Evolutionary conservation across 2,888 invertebrate species (phyloP), one percentile per base, ranked within the genome.

Genomic region (Dusona sp.): DNA sequence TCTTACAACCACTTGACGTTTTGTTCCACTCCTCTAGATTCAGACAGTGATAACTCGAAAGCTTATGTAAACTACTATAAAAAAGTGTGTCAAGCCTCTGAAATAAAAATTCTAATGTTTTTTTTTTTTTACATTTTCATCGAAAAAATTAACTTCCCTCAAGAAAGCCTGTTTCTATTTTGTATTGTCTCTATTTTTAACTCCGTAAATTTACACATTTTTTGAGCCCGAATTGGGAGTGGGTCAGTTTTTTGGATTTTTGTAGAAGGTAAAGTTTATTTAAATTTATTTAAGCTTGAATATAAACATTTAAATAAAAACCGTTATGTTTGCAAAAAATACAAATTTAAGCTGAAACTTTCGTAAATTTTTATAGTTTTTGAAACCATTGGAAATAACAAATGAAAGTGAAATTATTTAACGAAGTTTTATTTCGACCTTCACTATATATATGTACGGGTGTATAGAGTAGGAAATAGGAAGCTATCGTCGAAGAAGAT

Each of bases 401-500:
- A 57, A 29, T 54, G 8, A 13, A 25, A 57, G 13, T 25, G 11
- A 0, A 4, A 3, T 57, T 22, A 25, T 57, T 57, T 57, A 4
- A 22, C 13, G 4, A 29, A 54, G 19, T 54, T 54, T 9, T 22
- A 57, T 25, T 57, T 57, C 11, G 57, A 25, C 13, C 6, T 42
- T 13, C 4, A 7, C 3, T 36, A 73, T 57, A 48, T 19, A 36
- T 45, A 25, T 54, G 16, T 42, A 25, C 1, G 36, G 7, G 16
- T 29, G 64, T 19, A 45, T 11, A 13, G 48, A 42, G 51, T 42
- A 38, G 45, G 45, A 81, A 74, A 74, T 74, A 48, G 57, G 64
- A 74, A 61, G 79, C 67, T 77, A 67, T 80, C 61, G 75, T 61
- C 45, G 80, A 74, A 68, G 80, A 74, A 79, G 72, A 57, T 48